Evolutionary conservation across 2,888 invertebrate species (phyloP).

Genomic region (Calameuta pallipes): DNA sequence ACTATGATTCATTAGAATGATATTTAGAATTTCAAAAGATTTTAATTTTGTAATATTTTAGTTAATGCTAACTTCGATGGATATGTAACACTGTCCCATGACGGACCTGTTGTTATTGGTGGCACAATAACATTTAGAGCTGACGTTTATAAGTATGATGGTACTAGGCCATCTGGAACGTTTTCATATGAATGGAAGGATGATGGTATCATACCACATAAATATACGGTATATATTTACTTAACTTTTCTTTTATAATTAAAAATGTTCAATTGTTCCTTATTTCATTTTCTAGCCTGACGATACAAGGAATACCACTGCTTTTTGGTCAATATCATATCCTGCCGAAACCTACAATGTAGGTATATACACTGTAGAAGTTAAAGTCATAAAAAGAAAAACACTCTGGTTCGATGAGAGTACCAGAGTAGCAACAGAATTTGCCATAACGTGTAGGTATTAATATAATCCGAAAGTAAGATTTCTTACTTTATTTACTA

Average conservation of each 20-base stretch:
- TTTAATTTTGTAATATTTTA: constrained; percentile 6
- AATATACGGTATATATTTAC: constrained; percentile 64
- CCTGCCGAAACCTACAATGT: constrained; percentile 68
- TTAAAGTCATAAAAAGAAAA: constrained; percentile 66
- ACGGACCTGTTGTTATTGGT: constrained; percentile 79
- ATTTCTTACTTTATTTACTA: not conserved
- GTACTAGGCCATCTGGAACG: constrained; percentile 61
- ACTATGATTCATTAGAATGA: not conserved
- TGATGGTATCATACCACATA: constrained; percentile 69
- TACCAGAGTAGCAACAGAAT: not conserved
- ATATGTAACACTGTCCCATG: constrained; percentile 70
- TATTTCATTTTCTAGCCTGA: constrained; percentile 50
- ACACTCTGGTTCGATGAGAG: not conserved
- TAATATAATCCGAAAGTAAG: not conserved
- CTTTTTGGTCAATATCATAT: constrained; percentile 75
- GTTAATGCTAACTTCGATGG: constrained; percentile 28
- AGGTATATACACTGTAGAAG: constrained; percentile 72
- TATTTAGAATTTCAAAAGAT: not conserved
- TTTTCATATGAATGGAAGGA: constrained; percentile 74
- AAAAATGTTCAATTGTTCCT: constrained; percentile 20
- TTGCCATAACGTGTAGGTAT: constrained; percentile 66
- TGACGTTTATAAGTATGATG: constrained; percentile 66
- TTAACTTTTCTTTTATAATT: constrained; percentile 3
- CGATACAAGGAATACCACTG: constrained; percentile 67
- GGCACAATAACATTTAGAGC: constrained; percentile 78